A percentile compares a stretch with the other conserved stretches of the same genome.
Conservation (phyloP, 2,888 invertebrate genomes). For the Himalopsyche japonica region DNA sequence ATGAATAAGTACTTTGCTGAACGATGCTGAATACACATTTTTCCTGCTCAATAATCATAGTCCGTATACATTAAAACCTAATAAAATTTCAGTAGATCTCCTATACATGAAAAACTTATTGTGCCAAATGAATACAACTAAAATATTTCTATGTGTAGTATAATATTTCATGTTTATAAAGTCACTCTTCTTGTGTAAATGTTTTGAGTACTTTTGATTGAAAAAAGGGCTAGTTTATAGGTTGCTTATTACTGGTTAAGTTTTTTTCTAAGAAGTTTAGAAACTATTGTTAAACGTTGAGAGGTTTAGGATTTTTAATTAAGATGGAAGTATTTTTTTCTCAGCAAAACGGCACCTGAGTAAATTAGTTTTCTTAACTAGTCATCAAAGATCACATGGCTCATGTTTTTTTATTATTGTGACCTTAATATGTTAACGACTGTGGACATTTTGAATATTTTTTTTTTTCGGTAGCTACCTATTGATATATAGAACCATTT, state of each 20-base stretch:
- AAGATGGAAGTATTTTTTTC: background rate
- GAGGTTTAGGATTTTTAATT: background rate
- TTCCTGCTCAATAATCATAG: no score
- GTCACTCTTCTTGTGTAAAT: background rate
- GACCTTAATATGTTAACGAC: no score
- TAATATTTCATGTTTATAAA: background rate
- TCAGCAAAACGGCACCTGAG: no score
- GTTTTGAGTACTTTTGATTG: background rate
- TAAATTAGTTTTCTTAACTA: no score
- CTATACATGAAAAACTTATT: background rate
- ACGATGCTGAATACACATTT: no score
- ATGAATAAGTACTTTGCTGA: no score
- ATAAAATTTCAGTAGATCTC: background rate
- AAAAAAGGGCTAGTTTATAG: background rate
- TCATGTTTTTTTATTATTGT: no score
- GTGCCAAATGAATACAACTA: background rate
- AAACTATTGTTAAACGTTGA: background rate
- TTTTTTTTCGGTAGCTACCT: no score
- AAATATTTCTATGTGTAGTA: background rate
- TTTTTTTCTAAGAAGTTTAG: background rate
- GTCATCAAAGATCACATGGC: no score
- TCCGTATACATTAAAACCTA: no score
- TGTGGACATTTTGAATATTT: no score
- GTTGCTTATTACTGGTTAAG: background rate
- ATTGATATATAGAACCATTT: no score